phyloP scores from a whole-genome alignment of 2,113 vertebrate genomes.

The Anoura caudifer region DNA sequence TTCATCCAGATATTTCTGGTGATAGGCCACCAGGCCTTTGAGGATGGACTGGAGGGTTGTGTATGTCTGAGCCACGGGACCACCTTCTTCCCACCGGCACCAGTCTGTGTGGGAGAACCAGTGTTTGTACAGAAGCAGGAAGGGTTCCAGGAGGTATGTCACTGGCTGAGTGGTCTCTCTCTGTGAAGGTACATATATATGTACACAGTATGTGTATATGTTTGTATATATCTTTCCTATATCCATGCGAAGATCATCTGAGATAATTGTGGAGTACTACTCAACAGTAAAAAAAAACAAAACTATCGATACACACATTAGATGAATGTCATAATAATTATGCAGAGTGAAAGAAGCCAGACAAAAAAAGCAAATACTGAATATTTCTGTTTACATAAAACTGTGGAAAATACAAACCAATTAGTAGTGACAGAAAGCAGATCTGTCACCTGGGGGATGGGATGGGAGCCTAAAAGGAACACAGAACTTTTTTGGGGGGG shows the following conservation, averaged over 20 bases:
- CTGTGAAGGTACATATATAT: background rate
- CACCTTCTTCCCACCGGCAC: constrained; percentile 90
- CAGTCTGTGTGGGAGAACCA: constrained; percentile 89
- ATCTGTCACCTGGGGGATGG: background rate
- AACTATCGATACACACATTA: background rate
- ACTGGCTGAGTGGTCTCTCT: background rate
- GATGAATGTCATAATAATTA: background rate
- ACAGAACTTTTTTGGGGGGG: background rate
- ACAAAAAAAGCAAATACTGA: background rate
- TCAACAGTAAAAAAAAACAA: background rate
- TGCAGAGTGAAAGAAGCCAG: background rate
- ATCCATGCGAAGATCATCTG: background rate
- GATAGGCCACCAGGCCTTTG: constrained; percentile 89
- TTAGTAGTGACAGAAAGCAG: background rate
- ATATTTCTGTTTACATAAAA: background rate
- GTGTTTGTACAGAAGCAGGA: constrained; percentile 89
- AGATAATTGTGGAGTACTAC: background rate
- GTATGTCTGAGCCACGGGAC: constrained; percentile 89
- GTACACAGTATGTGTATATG: background rate
- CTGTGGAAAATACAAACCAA: background rate
- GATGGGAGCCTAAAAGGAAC: background rate
- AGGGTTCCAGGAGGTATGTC: constrained; percentile 84
- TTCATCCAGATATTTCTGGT: constrained; percentile 92
- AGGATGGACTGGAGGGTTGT: constrained; percentile 90
- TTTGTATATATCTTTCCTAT: background rate